Base-by-base conservation (phyloP, 2,888 invertebrate genomes). In the Meloe dianella region DNA sequence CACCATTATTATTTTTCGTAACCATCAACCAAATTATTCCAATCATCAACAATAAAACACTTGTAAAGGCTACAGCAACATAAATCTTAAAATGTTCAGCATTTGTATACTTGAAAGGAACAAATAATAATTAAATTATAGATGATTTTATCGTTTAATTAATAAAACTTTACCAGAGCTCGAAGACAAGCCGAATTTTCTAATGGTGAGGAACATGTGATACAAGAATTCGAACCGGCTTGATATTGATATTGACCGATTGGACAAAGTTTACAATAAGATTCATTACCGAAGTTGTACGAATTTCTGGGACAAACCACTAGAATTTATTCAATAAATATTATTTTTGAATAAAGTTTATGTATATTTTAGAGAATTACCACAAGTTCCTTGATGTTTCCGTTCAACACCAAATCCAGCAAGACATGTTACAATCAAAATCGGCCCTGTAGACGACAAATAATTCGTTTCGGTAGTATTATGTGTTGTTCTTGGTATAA, bases 281-380 rank as follows among this genome's bases (percentile, higher is more conserved):
- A 78, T 65, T 78, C 79, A 20, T 79, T 77, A n/a, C 81, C 83
- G 10, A 66, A 68, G 68, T 80, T 84, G 68, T 75, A 84, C 5
- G 79, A 80, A 65, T 84, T 80, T 61, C 76, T 76, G 9, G 78
- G 79, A 72, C 84, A 84, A 30, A 82, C 78, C 64, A 81, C 84
- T 84, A 65, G 60, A 78, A 77, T 58, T 27, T 41, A 12, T 41
- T 8, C 38, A 47, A n/a, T n/a, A 5, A 47, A 10, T 20, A 27
- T 27, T 27, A 27, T 27, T 27, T 27, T n/a, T n/a, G n/a, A n/a
- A n/a, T n/a, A n/a, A n/a, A n/a, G n/a, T n/a, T n/a, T n/a, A n/a
- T n/a, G 17, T 14, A 4, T 29, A 30, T 30, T n/a, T 27, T n/a
- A 8, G n/a, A 64, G 14, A 30, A 57, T 51, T 60, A 83, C 84